Evolutionary conservation across 2,888 invertebrate genomes (phyloP).

Genomic region (Leuctra nigra): DNA sequence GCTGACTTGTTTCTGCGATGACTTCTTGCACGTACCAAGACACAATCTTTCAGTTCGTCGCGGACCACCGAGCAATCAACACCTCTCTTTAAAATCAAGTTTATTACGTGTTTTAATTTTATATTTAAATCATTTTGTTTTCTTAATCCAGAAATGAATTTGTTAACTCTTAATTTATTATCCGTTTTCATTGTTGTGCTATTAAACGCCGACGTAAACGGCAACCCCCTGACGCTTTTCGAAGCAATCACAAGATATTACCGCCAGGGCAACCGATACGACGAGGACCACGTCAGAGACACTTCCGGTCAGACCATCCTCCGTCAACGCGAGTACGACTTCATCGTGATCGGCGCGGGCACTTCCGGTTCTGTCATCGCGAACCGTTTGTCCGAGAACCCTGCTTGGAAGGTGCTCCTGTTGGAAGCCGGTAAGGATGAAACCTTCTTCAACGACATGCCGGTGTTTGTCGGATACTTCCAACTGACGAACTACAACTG

Average conservation of each 20-base stretch:
- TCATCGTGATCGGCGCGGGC: conserved; percentile 7
- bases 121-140: no score
- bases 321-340: conserved; percentile 4
- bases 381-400: conserved; percentile 11
- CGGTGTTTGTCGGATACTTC: conserved; percentile 42
- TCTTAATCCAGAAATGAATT: no score
- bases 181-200: no score
- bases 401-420: not conserved
- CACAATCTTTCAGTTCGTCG: no score
- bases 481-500: conserved; percentile 51
- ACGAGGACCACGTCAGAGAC: conserved; percentile 2
- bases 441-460: conserved; percentile 42
- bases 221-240: conserved; percentile 11
- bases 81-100: no score
- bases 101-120: no score
- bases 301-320: conserved; percentile 4
- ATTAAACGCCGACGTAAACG: no score
- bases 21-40: no score
- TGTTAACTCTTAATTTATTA: no score
- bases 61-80: no score
- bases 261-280: conserved; percentile 7
- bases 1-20: no score
- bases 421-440: conserved; percentile 45
- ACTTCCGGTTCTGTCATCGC: conserved; percentile 7
- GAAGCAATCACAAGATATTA: not conserved